These are phyloP conservation scores for Meriones psammophilus DNA, from an alignment of 2,797 vertebrate species.

Conservation along the genomic window DNA sequence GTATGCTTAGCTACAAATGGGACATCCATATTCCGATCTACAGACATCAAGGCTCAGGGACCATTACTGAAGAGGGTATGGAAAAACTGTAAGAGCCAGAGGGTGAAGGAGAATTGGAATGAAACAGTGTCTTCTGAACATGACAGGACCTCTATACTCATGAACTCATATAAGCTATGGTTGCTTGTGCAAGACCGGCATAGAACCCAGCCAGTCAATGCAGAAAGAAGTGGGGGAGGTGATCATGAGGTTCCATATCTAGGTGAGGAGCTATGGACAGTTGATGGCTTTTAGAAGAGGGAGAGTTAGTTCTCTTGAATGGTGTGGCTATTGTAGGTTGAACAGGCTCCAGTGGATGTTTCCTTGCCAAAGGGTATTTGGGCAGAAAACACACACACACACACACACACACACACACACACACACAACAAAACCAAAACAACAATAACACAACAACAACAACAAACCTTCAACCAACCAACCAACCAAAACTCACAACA, in stretches of 20 bases:
- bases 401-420: no score
- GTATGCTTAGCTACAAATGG: not conserved
- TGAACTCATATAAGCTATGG: not conserved
- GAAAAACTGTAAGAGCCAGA: not conserved
- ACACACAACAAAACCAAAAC: no score
- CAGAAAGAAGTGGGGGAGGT: not conserved
- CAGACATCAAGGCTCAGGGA: not conserved
- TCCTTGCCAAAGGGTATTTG: not conserved
- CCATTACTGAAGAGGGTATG: not conserved
- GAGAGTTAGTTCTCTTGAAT: not conserved
- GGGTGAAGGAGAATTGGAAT: not conserved
- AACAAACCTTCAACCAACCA: not conserved
- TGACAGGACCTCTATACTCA: not conserved
- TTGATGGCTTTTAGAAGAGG: not conserved
- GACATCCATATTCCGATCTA: not conserved
- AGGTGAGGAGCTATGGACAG: not conserved
- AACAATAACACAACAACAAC: not conserved
- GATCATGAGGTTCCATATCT: not conserved
- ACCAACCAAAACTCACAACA: not conserved
- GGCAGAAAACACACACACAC: no score
- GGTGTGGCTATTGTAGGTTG: not conserved
- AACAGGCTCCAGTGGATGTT: no score
- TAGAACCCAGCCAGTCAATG: not conserved
- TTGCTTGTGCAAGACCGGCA: not conserved
- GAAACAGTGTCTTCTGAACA: not conserved